phyloP scores from a whole-genome alignment of 2,797 vertebrate species.

The Enteromius afrohamiltoni region DNA sequence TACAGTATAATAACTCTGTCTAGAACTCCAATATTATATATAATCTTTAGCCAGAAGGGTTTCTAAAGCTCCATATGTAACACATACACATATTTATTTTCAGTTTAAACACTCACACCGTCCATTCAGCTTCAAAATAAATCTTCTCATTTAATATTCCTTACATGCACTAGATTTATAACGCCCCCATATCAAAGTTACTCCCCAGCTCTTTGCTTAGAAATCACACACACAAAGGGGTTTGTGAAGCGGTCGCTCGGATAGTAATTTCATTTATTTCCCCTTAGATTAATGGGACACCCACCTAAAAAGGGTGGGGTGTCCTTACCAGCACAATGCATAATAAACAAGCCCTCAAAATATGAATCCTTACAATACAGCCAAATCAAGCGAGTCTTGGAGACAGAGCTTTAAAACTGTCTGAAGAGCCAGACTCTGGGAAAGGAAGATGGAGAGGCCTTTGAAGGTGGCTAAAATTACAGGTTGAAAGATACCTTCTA shows the following conservation, averaged over 20 bases:
- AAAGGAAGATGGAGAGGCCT: conserved; percentile 69
- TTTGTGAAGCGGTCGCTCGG: not conserved
- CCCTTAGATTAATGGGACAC: conserved; percentile 3
- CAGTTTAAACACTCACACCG: not conserved
- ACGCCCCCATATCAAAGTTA: not conserved
- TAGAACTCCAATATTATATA: not conserved
- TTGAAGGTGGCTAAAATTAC: conserved; percentile 82
- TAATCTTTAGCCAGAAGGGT: not conserved
- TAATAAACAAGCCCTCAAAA: conserved; percentile 46
- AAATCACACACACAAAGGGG: not conserved
- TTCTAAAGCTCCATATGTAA: not conserved
- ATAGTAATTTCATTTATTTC: conserved; percentile 1
- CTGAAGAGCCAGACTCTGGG: conserved; percentile 54
- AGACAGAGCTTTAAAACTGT: conserved; percentile 51
- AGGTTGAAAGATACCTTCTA: conserved; percentile 85
- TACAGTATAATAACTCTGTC: not conserved
- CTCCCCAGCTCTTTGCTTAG: not conserved
- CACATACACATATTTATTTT: not conserved
- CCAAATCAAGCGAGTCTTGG: conserved; percentile 39
- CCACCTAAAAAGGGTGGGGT: not conserved
- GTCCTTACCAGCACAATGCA: conserved; percentile 26
- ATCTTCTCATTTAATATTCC: not conserved
- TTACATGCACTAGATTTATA: conserved; percentile 1
- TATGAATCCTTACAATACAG: conserved; percentile 50
- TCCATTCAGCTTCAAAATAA: not conserved